Conservation (phyloP, 1,140 invertebrate genomes). For the Hermetia illucens region DNA sequence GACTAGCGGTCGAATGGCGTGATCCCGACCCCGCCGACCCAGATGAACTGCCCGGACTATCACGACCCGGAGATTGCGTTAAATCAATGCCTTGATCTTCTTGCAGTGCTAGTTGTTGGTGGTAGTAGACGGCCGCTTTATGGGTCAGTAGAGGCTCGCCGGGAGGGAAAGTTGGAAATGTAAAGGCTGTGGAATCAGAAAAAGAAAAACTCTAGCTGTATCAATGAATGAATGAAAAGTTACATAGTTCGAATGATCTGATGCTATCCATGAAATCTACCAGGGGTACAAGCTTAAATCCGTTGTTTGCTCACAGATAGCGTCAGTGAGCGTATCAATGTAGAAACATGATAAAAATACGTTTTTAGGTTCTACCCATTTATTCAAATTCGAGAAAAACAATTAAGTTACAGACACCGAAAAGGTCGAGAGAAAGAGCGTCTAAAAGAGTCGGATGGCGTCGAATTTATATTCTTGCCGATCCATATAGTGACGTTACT, state of each 20-base stretch:
- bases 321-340: conserved; percentile 7
- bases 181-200: no score
- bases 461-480: no score
- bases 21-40: conserved; percentile 60
- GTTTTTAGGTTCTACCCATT: no score
- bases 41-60: conserved; percentile 76
- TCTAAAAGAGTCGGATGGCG: no score
- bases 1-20: conserved; percentile 78
- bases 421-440: no score
- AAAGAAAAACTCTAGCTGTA: conserved; percentile 11
- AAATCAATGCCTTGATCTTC: conserved; percentile 58
- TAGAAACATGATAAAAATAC: no score
- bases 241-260: conserved; percentile 9
- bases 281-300: neutral
- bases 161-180: conserved; percentile 19
- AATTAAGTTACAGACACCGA: no score
- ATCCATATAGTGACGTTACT: no score
- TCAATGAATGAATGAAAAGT: conserved; percentile 12
- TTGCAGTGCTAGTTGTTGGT: conserved; percentile 56
- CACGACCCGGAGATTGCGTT: conserved; percentile 71
- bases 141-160: conserved; percentile 43
- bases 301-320: conserved; percentile 2
- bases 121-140: conserved; percentile 56
- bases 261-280: conserved; percentile 4
- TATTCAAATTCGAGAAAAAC: no score